Percentiles rank a stretch among this genome's conserved stretches.
These are phyloP conservation scores for Luffia ferchaultella DNA, from an alignment of 2,888 invertebrate species.

Conservation along the genomic window DNA sequence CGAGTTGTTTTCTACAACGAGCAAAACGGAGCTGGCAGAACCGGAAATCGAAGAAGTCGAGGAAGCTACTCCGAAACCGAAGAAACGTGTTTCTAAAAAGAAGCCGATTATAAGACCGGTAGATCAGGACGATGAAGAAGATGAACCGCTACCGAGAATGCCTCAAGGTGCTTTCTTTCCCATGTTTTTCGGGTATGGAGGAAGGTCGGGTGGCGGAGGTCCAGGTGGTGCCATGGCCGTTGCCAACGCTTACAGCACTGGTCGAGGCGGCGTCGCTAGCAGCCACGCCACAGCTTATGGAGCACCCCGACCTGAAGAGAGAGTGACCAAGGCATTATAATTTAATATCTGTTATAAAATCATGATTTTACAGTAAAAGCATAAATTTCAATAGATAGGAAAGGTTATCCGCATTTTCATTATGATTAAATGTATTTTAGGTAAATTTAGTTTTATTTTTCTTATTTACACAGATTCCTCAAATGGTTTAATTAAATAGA, in stretches of 20 bases:
- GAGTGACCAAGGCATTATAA: no score
- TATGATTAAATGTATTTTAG: no score
- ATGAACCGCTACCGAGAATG: conserved; percentile 49
- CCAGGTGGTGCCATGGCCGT: conserved; percentile 72
- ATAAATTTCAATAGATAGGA: no score
- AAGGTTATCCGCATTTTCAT: no score
- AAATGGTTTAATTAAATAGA: no score
- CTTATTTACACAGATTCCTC: no score
- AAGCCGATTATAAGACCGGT: conserved; percentile 43
- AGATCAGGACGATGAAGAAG: conserved; percentile 56
- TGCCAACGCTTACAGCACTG: conserved; percentile 77
- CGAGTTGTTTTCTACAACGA: conserved; percentile 34
- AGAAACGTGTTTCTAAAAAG: conserved; percentile 41
- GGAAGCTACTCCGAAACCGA: conserved; percentile 30
- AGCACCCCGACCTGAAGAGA: conserved; percentile 50
- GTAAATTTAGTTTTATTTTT: no score
- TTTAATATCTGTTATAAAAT: no score
- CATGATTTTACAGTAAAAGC: no score
- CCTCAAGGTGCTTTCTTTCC: conserved; percentile 71
- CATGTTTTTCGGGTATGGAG: conserved; percentile 66
- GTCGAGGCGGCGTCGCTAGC: conserved; percentile 74
- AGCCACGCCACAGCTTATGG: conserved; percentile 79
- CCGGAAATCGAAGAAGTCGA: conserved; percentile 44
- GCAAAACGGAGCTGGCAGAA: conserved; percentile 34
- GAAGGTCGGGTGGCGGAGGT: conserved; percentile 43